These are phyloP conservation scores for Vollenhovia emeryi DNA, from an alignment of 1,140 invertebrate species.

Conservation along the genomic window DNA sequence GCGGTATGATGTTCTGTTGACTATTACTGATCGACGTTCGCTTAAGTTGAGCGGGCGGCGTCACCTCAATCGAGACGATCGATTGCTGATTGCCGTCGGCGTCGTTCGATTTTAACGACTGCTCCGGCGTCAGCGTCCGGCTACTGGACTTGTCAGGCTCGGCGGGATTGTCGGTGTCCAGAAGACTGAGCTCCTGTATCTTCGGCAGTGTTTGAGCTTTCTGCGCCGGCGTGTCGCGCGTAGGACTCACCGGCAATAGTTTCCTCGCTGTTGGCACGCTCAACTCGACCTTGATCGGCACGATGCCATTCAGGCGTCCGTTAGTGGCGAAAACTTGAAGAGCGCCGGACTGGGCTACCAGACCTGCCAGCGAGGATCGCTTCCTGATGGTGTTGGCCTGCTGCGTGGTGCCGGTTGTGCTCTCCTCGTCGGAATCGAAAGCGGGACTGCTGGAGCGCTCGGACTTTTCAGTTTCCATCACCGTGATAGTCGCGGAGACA, in stretches of 20 bases:
- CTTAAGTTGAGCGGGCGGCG: slow-evolving; percentile 78
- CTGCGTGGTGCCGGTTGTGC: slow-evolving; percentile 84
- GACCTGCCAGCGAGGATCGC: slow-evolving; percentile 87
- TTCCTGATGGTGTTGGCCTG: slow-evolving; percentile 83
- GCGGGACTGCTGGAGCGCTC: slow-evolving; percentile 97
- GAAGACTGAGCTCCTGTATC: slow-evolving; percentile 88
- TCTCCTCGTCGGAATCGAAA: slow-evolving; percentile 98
- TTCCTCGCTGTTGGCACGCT: slow-evolving; percentile 65
- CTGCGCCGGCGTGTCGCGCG: slow-evolving; percentile 80
- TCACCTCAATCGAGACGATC: slow-evolving; percentile 75
- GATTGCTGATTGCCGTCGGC: slow-evolving; percentile 56
- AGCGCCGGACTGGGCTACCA: slow-evolving; percentile 88
- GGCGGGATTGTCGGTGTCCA: slow-evolving; percentile 87
- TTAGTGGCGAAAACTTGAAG: slow-evolving; percentile 86
- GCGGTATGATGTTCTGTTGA: slow-evolving; percentile 88
- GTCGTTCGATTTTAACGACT: slow-evolving; percentile 75
- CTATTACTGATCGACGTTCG: slow-evolving; percentile 54
- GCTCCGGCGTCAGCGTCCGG: slow-evolving; percentile 83
- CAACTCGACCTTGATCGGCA: slow-evolving; percentile 83
- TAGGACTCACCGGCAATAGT: slow-evolving; percentile 73
- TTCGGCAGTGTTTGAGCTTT: slow-evolving; percentile 87
- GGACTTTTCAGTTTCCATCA: slow-evolving; percentile 87
- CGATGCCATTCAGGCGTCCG: slow-evolving; percentile 86
- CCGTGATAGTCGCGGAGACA: slow-evolving; percentile 28
- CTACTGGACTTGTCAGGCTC: slow-evolving; percentile 81